Percentiles rank a stretch among this genome's conserved stretches.
These are phyloP conservation scores for Babyrousa celebensis DNA, from an alignment of 2,797 vertebrate species.

Conservation along the genomic window DNA sequence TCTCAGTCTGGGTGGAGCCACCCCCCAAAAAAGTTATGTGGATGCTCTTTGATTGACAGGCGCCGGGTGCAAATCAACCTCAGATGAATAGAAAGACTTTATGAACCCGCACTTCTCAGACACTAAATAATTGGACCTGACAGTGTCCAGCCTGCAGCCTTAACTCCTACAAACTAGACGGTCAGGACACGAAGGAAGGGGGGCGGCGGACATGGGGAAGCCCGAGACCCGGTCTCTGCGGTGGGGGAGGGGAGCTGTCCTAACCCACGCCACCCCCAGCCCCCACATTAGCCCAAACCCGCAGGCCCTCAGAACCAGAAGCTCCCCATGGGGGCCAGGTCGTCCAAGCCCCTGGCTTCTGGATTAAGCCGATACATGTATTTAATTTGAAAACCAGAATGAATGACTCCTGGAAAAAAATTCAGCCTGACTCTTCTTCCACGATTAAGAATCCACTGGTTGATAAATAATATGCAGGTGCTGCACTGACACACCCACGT, in stretches of 20 bases:
- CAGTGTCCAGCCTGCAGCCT: fast-evolving
- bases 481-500: background rate
- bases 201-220: too few species aligned
- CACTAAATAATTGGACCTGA: background rate
- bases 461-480: background rate
- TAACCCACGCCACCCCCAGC: too few species aligned
- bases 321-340: background rate
- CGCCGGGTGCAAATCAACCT: slow-evolving; percentile 20
- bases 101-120: background rate
- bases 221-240: background rate
- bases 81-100: slow-evolving; percentile 43
- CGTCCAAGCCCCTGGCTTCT: background rate
- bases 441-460: background rate
- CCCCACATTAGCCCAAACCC: background rate
- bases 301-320: background rate
- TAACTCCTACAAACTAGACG: background rate
- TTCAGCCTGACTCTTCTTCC: background rate
- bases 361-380: background rate
- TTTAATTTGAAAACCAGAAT: background rate
- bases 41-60: background rate
- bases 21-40: background rate
- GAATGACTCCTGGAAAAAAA: background rate
- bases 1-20: fast-evolving
- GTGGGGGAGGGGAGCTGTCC: fast-evolving
- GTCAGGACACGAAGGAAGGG: fast-evolving